Percentiles rank a stretch among this genome's conserved stretches.
These are phyloP conservation scores for Metridium senile DNA, from an alignment of 92 coral and sea anemone species.

Conservation along the genomic window DNA sequence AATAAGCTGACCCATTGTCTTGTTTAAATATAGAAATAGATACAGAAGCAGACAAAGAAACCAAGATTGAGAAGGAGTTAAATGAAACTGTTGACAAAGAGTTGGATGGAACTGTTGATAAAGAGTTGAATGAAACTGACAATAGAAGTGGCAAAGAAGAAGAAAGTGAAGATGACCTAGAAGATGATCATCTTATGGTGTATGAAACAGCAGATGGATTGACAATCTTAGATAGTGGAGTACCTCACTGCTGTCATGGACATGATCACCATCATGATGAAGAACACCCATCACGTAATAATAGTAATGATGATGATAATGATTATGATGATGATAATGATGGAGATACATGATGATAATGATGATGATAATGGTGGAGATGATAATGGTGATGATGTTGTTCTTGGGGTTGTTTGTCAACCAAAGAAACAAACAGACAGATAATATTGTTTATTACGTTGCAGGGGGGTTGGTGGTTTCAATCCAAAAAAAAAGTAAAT, in stretches of 20 bases:
- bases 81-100: slow-evolving; percentile 14
- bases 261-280: slow-evolving; percentile 77
- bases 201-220: slow-evolving; percentile 96
- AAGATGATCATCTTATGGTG: slow-evolving; percentile 79
- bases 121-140: slow-evolving; percentile 12
- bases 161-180: slow-evolving; percentile 54
- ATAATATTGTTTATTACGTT: not conserved
- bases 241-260: slow-evolving; percentile 65
- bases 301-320: not conserved
- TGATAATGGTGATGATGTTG: slow-evolving; percentile 5
- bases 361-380: not conserved
- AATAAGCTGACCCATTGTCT: too few relatives aligned
- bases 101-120: slow-evolving; percentile 3
- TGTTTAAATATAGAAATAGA: not conserved
- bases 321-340: not conserved
- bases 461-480: too few relatives aligned
- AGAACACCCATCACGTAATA: slow-evolving; percentile 15
- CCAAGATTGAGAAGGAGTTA: not conserved
- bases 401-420: not conserved
- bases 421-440: not conserved
- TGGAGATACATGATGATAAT: slow-evolving; percentile 1
- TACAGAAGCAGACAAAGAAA: slow-evolving; percentile 7
- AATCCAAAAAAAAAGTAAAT: too few relatives aligned
- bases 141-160: slow-evolving; percentile 10
- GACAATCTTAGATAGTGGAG: slow-evolving; percentile 64